These are phyloP conservation scores for Phylloscopus trochiloides DNA, from an alignment of 2,113 vertebrate genomes.

Conservation along the genomic window DNA sequence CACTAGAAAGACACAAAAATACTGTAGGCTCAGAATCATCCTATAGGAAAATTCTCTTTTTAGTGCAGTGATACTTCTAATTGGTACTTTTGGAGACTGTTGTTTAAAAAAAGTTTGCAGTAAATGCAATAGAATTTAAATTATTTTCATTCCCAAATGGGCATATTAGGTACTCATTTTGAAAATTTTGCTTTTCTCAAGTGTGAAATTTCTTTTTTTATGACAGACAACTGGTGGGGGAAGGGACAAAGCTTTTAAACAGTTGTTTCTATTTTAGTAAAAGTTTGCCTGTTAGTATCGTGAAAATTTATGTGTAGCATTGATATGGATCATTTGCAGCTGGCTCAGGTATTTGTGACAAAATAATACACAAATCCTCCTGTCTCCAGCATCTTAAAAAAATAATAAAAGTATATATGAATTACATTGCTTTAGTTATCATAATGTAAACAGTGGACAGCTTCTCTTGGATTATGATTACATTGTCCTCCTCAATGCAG, in stretches of 20 bases:
- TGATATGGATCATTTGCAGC: neutral
- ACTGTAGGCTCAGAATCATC: neutral
- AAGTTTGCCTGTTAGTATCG: fast-evolving
- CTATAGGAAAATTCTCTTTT: neutral
- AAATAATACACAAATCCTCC: neutral
- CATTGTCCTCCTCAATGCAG: neutral
- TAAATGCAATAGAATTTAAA: neutral
- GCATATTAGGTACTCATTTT: neutral
- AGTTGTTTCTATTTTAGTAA: neutral
- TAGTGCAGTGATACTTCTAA: neutral
- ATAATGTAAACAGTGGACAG: neutral
- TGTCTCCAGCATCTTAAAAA: neutral
- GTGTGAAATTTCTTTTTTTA: neutral
- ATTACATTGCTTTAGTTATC: neutral
- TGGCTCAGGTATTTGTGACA: neutral
- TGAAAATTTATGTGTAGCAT: neutral
- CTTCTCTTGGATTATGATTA: neutral
- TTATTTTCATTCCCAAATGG: neutral
- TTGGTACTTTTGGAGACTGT: neutral
- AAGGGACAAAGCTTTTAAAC: neutral
- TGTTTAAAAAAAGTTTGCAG: neutral
- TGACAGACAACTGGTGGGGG: fast-evolving
- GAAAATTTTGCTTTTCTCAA: neutral
- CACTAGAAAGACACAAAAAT: neutral
- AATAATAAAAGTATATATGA: neutral